Conservation (phyloP, 2,113 vertebrate genomes). For the Petromus typicus region DNA sequence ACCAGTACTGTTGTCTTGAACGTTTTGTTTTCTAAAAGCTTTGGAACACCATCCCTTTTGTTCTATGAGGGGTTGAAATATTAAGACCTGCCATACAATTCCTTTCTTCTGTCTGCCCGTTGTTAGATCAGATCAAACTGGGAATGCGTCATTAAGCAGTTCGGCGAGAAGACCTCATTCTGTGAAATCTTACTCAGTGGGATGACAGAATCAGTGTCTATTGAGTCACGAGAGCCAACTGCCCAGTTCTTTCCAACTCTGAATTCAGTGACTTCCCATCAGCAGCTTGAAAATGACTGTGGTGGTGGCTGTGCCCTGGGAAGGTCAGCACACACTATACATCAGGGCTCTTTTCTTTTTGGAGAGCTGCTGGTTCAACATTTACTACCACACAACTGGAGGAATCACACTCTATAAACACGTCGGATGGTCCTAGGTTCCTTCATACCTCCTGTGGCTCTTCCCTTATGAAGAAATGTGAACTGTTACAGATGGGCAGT, state of each 20-base stretch:
- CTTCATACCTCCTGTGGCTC: background rate
- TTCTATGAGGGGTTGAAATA: background rate
- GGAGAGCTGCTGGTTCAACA: background rate
- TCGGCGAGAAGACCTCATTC: background rate
- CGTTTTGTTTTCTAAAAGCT: background rate
- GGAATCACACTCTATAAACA: background rate
- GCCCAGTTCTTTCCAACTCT: background rate
- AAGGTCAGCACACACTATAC: background rate
- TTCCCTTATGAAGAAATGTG: background rate
- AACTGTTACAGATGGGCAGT: background rate
- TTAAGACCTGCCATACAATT: constrained; percentile 20
- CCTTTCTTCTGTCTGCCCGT: constrained; percentile 40
- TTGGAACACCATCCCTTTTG: background rate
- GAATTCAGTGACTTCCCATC: background rate
- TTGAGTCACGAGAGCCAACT: fast-evolving
- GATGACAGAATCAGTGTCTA: background rate
- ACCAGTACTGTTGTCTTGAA: constrained; percentile 13
- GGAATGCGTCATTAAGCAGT: background rate
- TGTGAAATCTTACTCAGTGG: background rate
- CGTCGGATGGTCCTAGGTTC: background rate
- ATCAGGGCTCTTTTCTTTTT: background rate
- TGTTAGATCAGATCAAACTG: background rate
- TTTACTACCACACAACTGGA: background rate
- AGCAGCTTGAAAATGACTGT: background rate
- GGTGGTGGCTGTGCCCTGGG: background rate